A percentile compares a stretch with the other conserved stretches of the same genome.
Conservation (phyloP, 2,888 invertebrate genomes). For the Dicyrtomina minuta region DNA sequence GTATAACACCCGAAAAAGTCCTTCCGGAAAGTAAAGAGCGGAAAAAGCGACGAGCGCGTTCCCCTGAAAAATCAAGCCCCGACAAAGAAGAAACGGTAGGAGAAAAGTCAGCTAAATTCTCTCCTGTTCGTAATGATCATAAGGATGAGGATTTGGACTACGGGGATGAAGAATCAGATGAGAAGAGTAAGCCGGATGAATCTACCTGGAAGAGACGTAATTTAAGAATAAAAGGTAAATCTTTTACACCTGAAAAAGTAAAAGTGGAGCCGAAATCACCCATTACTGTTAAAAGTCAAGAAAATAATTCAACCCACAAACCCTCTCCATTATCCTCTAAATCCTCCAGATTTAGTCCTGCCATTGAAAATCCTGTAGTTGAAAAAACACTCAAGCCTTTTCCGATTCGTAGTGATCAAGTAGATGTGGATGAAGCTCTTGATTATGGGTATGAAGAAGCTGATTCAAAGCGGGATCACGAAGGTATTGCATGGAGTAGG, state of each 20-base stretch:
- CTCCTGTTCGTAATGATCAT: neutral
- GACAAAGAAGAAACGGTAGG: no score
- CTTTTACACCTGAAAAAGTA: constrained; percentile 1
- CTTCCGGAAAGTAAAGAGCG: no score
- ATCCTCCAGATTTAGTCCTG: neutral
- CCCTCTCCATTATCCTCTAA: neutral
- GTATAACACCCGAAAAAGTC: no score
- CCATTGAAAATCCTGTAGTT: neutral
- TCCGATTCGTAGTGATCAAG: constrained; percentile 8
- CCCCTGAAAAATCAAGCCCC: no score
- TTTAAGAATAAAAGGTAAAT: neutral
- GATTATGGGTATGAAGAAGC: constrained; percentile 52
- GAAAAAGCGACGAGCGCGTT: no score
- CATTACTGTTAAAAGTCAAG: neutral
- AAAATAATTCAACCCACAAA: neutral
- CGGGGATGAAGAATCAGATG: constrained; percentile 12
- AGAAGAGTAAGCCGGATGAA: constrained; percentile 4
- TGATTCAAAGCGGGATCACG: constrained; percentile 38
- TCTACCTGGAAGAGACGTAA: neutral
- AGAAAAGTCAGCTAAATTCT: neutral
- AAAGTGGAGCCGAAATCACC: constrained; percentile 1
- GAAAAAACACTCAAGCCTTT: neutral
- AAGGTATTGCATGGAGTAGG: constrained; percentile 45
- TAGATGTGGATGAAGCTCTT: constrained; percentile 47
- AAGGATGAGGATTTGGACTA: constrained; percentile 5